These are phyloP conservation scores for Trichogramma pretiosum DNA, from an alignment of 1,140 invertebrate species.

Conservation along the genomic window DNA sequence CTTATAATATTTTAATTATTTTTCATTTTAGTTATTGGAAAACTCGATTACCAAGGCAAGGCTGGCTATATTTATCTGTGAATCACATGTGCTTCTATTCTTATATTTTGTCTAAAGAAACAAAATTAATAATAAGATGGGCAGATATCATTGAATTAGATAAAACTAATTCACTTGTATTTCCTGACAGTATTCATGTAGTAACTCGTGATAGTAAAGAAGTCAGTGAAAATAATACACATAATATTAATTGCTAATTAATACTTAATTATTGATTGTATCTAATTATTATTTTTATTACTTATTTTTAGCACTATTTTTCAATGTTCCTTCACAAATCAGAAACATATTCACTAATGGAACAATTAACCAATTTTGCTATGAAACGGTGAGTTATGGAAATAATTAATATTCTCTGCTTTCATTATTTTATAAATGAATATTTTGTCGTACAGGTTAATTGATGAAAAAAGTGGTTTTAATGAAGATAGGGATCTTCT, in stretches of 20 bases:
- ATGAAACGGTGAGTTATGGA: slow-evolving; percentile 72
- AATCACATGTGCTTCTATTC: slow-evolving; percentile 95
- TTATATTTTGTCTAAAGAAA: slow-evolving; percentile 85
- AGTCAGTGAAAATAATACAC: slow-evolving; percentile 37
- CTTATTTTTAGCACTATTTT: slow-evolving; percentile 68
- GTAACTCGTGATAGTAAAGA: slow-evolving; percentile 69
- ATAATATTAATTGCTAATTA: no score
- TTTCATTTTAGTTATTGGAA: slow-evolving; percentile 76
- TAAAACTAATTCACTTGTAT: slow-evolving; percentile 67
- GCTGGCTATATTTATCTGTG: slow-evolving; percentile 92
- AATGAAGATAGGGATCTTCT: slow-evolving; percentile 75
- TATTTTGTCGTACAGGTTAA: slow-evolving; percentile 52
- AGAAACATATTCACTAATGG: slow-evolving; percentile 86
- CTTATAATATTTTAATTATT: slow-evolving; percentile 4
- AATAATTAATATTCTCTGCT: slow-evolving; percentile 17
- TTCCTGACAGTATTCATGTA: slow-evolving; percentile 80
- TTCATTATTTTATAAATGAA: slow-evolving; percentile 11
- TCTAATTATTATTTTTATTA: slow-evolving; percentile 12
- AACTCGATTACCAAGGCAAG: slow-evolving; percentile 82
- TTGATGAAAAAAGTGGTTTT: slow-evolving; percentile 77
- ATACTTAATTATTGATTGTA: no score
- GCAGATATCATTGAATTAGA: slow-evolving; percentile 66
- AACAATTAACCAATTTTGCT: slow-evolving; percentile 92
- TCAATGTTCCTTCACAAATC: slow-evolving; percentile 81
- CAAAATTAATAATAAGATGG: slow-evolving; percentile 79